Conservation (phyloP, 2,113 vertebrate species). For the Cyprinodon brontotheroides region DNA sequence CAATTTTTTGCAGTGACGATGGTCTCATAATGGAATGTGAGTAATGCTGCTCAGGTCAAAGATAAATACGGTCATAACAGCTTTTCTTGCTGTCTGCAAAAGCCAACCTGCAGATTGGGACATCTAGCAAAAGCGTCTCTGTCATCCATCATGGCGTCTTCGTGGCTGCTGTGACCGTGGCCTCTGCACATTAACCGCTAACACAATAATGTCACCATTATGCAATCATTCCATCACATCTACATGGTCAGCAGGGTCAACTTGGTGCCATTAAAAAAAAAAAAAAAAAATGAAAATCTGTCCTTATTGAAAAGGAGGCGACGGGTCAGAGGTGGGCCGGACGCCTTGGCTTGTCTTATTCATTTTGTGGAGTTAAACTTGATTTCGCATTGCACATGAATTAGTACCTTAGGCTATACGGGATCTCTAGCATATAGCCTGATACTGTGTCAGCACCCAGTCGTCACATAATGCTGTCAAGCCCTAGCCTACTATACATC, state of each 20-base stretch:
- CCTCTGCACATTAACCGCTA: conserved; percentile 28
- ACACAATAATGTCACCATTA: conserved; percentile 27
- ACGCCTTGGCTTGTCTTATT: conserved; percentile 36
- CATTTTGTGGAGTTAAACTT: conserved; percentile 30
- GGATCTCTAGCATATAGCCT: conserved; percentile 30
- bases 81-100: conserved; percentile 2
- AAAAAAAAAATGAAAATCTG: conserved; percentile 26
- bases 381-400: conserved; percentile 25
- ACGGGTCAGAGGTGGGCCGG: conserved; percentile 3
- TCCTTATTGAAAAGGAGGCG: conserved; percentile 28
- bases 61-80: background rate
- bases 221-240: conserved; percentile 30
- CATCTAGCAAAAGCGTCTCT: too few species aligned
- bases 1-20: too few species aligned
- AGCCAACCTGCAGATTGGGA: background rate
- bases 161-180: conserved; percentile 45
- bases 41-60: conserved; percentile 24
- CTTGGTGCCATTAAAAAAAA: conserved; percentile 22
- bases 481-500: conserved; percentile 47
- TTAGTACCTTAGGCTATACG: conserved; percentile 29
- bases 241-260: conserved; percentile 14
- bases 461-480: conserved; percentile 20
- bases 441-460: conserved; percentile 39
- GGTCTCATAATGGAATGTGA: conserved; percentile 4
- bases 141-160: background rate